Evolutionary conservation across 2,888 invertebrate genomes (phyloP).

Genomic region (Molorchus minor): DNA sequence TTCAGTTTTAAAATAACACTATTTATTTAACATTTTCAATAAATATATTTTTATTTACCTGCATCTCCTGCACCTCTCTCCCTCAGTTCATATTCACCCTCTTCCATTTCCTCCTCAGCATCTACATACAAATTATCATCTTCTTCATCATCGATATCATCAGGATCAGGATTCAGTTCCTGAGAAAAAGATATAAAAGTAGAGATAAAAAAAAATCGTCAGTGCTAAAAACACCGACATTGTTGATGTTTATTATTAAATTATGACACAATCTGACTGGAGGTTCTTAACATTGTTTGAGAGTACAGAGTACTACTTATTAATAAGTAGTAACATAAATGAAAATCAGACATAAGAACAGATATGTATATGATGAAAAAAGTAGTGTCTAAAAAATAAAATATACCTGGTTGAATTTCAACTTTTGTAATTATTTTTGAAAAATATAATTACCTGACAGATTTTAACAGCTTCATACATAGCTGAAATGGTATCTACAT

Average conservation of each 20-base stretch:
- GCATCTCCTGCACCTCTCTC: slow-evolving; percentile 63
- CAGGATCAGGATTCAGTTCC: slow-evolving; percentile 80
- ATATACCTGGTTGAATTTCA: background rate
- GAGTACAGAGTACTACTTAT: too few species aligned
- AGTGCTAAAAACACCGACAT: too few species aligned
- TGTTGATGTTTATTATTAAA: too few species aligned
- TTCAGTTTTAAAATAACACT: too few species aligned
- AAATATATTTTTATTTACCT: slow-evolving; percentile 33
- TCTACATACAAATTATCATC: slow-evolving; percentile 61
- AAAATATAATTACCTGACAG: slow-evolving; percentile 68
- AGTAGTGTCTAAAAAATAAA: background rate
- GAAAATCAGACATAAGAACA: slow-evolving; percentile 2
- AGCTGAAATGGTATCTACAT: slow-evolving; percentile 69
- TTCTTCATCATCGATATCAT: slow-evolving; percentile 69
- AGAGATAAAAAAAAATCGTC: too few species aligned
- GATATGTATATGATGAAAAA: too few species aligned
- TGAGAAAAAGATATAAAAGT: slow-evolving; percentile 31
- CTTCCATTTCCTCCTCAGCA: slow-evolving; percentile 62
- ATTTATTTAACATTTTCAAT: too few species aligned
- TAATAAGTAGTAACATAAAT: too few species aligned
- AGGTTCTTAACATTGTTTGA: too few species aligned
- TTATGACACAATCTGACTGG: too few species aligned
- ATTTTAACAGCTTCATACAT: slow-evolving; percentile 80
- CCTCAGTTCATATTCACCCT: slow-evolving; percentile 59
- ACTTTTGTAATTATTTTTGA: background rate